Conservation (phyloP, 2,113 vertebrate species). For the Spea bombifrons region DNA sequence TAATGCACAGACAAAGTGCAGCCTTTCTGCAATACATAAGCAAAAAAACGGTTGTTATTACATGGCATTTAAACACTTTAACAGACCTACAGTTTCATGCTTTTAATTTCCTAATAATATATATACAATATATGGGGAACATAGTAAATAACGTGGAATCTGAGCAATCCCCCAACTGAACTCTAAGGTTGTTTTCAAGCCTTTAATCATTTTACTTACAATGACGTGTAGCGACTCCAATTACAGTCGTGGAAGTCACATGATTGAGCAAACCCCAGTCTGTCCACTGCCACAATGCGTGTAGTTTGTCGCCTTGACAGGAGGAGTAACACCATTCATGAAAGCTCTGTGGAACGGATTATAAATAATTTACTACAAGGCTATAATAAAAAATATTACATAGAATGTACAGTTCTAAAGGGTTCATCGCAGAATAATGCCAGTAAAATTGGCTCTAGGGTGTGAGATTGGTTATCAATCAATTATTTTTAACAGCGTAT, state of each 20-base stretch:
- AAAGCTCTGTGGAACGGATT: constrained; percentile 64
- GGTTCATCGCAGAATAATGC: too few species aligned
- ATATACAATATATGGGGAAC: too few species aligned
- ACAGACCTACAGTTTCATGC: too few species aligned
- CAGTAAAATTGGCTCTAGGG: too few species aligned
- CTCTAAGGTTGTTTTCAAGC: too few species aligned
- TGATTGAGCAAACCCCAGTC: constrained; percentile 85
- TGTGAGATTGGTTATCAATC: too few species aligned
- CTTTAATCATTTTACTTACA: constrained; percentile 54
- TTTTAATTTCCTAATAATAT: too few species aligned
- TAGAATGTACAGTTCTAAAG: too few species aligned
- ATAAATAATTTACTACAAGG: neutral
- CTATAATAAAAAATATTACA: too few species aligned
- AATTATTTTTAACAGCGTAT: too few species aligned
- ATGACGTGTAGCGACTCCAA: constrained; percentile 38
- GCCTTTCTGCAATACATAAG: constrained; percentile 58
- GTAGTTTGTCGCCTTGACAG: constrained; percentile 65
- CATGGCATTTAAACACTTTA: neutral
- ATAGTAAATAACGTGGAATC: too few species aligned
- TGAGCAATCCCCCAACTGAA: too few species aligned
- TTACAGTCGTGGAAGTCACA: constrained; percentile 68
- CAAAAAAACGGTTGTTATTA: constrained; percentile 2
- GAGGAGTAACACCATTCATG: constrained; percentile 66
- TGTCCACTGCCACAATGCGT: constrained; percentile 69
- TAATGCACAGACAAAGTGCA: constrained; percentile 52